Evolutionary conservation across 2,113 vertebrate species (phyloP).

Genomic region (Podilymbus podiceps): DNA sequence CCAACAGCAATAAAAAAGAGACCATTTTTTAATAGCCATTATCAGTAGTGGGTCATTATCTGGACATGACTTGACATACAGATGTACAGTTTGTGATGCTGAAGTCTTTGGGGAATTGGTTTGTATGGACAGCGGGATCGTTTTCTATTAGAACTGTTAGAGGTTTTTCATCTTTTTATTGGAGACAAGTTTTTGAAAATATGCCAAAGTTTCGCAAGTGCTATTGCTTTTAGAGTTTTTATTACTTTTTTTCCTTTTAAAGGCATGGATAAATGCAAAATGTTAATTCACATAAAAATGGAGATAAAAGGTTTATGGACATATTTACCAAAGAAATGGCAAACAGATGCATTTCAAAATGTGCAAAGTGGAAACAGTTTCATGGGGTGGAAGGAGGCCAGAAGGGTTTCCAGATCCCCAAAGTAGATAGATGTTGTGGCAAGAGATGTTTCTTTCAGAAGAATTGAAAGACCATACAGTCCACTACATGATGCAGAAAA

Average conservation of each 20-base stretch:
- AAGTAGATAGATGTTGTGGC: background rate
- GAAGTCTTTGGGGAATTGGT: background rate
- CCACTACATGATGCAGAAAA: background rate
- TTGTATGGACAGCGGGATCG: background rate
- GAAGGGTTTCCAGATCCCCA: background rate
- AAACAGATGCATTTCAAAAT: background rate
- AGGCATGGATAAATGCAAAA: background rate
- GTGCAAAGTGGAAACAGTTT: background rate
- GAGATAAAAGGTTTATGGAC: background rate
- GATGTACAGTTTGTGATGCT: background rate
- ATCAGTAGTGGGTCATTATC: fast-evolving
- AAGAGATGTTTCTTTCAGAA: background rate
- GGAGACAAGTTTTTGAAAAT: background rate
- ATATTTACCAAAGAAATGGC: background rate
- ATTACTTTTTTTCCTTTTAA: background rate
- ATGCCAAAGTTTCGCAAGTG: background rate
- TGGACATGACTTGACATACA: background rate
- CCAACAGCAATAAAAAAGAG: background rate
- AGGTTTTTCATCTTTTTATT: background rate
- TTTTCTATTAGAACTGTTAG: background rate
- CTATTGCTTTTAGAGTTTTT: background rate
- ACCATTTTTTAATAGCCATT: fast-evolving
- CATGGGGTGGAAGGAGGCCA: background rate
- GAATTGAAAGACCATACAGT: background rate
- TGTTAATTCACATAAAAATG: background rate